phyloP scores from a whole-genome alignment of 2,888 invertebrate species.

The Dexiosoma caninum region DNA sequence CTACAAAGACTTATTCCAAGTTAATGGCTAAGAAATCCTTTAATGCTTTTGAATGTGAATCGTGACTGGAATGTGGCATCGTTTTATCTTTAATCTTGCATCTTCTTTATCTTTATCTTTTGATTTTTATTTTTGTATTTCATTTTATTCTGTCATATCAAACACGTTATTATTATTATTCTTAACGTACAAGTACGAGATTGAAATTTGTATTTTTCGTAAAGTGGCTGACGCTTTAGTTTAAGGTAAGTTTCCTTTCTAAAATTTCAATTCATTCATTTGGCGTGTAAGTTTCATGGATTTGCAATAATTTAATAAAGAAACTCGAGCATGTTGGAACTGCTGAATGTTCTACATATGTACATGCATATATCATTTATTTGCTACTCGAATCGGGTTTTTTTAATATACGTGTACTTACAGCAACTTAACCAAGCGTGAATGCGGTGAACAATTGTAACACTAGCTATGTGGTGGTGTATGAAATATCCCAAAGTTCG shows the following conservation, averaged over 20 bases:
- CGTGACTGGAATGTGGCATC: conserved; percentile 63
- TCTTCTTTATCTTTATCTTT: conserved; percentile 3
- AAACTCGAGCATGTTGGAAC: too few relatives aligned
- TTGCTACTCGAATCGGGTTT: too few relatives aligned
- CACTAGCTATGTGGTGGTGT: too few relatives aligned
- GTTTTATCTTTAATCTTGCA: conserved; percentile 42
- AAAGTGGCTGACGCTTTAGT: conserved; percentile 4
- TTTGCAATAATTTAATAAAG: too few relatives aligned
- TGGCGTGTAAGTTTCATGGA: not conserved
- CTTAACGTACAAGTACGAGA: not conserved
- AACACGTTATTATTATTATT: not conserved
- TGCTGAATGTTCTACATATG: too few relatives aligned
- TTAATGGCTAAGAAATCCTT: conserved; percentile 64
- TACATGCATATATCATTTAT: too few relatives aligned
- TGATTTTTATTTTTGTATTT: not conserved
- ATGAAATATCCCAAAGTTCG: too few relatives aligned
- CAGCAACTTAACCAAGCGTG: too few relatives aligned
- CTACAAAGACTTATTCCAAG: conserved; percentile 49
- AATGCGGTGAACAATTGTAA: too few relatives aligned
- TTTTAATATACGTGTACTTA: too few relatives aligned
- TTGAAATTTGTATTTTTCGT: not conserved
- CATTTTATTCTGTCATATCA: conserved; percentile 10
- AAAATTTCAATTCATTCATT: not conserved
- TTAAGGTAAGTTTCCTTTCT: not conserved
- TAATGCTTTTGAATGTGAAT: conserved; percentile 65